Evolutionary conservation across 2,113 vertebrate genomes (phyloP).

Genomic region (Nycticorax nycticorax): DNA sequence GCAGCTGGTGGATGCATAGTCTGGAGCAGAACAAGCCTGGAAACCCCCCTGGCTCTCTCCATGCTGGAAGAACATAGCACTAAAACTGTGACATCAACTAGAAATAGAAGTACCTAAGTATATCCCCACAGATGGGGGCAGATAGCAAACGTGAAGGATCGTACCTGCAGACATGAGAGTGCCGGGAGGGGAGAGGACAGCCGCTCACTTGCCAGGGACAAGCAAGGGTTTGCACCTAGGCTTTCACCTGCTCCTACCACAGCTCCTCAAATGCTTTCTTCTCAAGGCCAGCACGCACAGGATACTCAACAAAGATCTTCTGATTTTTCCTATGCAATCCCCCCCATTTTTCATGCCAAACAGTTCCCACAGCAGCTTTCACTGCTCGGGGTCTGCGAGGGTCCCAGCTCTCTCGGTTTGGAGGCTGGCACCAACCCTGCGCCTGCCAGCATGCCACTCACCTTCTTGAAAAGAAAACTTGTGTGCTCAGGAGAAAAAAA

Average conservation of each 20-base stretch:
- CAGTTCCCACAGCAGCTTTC: neutral
- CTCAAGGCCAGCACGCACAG: neutral
- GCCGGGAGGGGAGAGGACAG: rapidly evolving
- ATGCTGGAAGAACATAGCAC: rapidly evolving
- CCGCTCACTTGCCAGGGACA: neutral
- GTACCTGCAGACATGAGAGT: neutral
- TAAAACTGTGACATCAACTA: rapidly evolving
- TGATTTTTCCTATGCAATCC: neutral
- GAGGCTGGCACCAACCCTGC: neutral
- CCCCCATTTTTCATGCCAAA: rapidly evolving
- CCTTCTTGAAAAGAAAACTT: neutral
- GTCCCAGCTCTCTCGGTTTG: neutral
- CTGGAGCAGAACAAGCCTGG: neutral
- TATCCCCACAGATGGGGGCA: neutral
- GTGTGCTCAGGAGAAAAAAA: neutral
- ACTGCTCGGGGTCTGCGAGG: neutral
- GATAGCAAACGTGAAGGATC: neutral
- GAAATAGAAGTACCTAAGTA: neutral
- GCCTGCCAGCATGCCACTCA: neutral
- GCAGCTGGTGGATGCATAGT: neutral
- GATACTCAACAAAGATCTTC: neutral
- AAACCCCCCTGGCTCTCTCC: neutral
- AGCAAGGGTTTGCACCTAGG: neutral
- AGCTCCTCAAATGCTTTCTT: neutral
- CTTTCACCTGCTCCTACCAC: neutral